Evolutionary conservation across 2,113 vertebrate species (phyloP), one percentile per base, ranked within the genome.

Genomic region (Crypturellus undulatus): DNA sequence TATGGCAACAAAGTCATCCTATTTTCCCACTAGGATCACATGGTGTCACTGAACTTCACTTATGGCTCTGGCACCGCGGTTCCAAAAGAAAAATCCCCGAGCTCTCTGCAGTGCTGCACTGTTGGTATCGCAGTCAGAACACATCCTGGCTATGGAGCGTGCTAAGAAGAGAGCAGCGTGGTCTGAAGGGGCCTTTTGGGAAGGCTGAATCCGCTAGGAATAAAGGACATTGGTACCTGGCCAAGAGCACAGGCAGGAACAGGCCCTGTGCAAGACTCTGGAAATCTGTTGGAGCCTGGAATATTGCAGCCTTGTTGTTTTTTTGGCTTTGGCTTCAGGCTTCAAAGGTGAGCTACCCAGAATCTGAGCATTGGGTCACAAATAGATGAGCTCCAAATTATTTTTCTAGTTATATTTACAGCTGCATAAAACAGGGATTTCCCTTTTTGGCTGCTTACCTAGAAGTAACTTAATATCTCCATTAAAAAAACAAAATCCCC

Each of bases 81-180:
- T 94, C 94, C 2, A 3, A 78, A 88, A 69, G 90, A 92, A 96
- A 95, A 95, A 90, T 89, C 83, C 82, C 83, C 2, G 0, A 62
- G 76, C 83, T 86, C 93, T 84, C 65, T 96, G 93, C 93, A 97
- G 93, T 79, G 72, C 73, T 95, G 73, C 69, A 88, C 90, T 96
- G 79, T 79, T 97, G 94, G 94, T 94, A 96, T 82, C 85, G 38
- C 85, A 92, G 87, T 80, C 38, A 4, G 79, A 95, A 94, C 96
- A 95, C 93, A 95, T 92, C 94, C 93, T 94, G 94, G 92, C 76
- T 92, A 62, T 85, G 25, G 2, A 13, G 65, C 88, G 68, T 17
- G 13, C 88, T 90, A 87, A 88, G 90, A 94, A 95, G 95, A 95
- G 82, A 91, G 83, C 92, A 94, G 85, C 32, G 42, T 76, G 72